Evolutionary conservation across 2,888 invertebrate genomes (phyloP).

Genomic region (Rhamnusium bicolor): DNA sequence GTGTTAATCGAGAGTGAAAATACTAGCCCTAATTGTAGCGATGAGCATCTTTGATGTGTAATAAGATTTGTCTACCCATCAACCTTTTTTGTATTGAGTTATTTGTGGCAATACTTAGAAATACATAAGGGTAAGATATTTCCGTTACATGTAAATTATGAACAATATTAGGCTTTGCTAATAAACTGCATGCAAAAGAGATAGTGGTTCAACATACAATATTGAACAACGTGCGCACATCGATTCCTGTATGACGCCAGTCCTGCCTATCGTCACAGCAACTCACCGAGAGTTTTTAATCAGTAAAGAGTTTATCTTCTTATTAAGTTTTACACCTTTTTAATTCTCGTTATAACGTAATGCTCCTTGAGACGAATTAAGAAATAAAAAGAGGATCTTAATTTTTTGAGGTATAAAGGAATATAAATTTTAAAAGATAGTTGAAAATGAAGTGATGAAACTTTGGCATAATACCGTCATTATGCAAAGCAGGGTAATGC

Average conservation of each 20-base stretch:
- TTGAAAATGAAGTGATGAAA: constrained; percentile 56
- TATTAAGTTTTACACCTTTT: constrained; percentile 63
- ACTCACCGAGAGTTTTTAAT: constrained; percentile 41
- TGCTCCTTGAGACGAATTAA: constrained; percentile 53
- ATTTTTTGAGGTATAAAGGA: constrained; percentile 47
- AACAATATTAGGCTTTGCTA: no score
- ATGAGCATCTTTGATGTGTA: no score
- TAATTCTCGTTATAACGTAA: constrained; percentile 58
- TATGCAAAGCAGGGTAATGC: constrained; percentile 67
- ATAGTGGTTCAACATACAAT: no score
- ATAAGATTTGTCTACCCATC: no score
- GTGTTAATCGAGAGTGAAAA: no score
- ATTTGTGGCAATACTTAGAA: no score
- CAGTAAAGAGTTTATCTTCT: constrained; percentile 53
- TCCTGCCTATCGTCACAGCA: constrained; percentile 16
- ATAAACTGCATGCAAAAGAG: no score
- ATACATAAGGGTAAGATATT: no score
- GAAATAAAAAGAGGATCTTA: constrained; percentile 51
- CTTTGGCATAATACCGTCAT: constrained; percentile 60
- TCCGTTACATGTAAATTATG: no score
- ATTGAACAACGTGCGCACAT: background rate
- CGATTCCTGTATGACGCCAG: background rate
- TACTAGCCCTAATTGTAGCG: no score
- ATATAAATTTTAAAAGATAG: constrained; percentile 50
- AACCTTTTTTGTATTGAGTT: no score